Evolutionary conservation across 2,888 invertebrate species (phyloP), one percentile per base, ranked within the genome.

Genomic region (Oxytorus armatus): DNA sequence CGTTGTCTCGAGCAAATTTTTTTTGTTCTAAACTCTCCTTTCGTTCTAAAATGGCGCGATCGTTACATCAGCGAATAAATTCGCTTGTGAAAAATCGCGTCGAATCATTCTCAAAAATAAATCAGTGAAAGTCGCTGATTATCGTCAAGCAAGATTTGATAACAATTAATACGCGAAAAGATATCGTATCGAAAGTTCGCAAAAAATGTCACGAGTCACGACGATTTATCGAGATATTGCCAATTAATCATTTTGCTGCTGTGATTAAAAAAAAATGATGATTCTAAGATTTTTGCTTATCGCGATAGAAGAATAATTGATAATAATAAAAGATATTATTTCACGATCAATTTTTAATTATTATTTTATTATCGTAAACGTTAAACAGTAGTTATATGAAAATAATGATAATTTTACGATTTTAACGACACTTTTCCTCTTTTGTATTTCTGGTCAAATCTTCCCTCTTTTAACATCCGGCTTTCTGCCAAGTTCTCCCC

Each of bases 361-460:
- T 61, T 1, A 44, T 16, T 25, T 23, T 29, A 21, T n/a, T 5
- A 59, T 39, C 8, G n/a, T n/a, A 14, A 7, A 7, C 16, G 8
- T 5, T n/a, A n/a, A 16, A 16, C 3, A 33, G 16, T 33, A 16
- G 14, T 29, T 29, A 55, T 33, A 8, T 29, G 8, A 42, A 0
- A 44, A 44, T 47, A 39, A 25, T 69, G 25, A 59, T 36, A 59
- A 55, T 7, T n/a, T n/a, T n/a, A n/a, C n/a, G n/a, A n/a, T n/a
- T n/a, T n/a, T n/a, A 25, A n/a, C 39, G n/a, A 53, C 29, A 3
- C 5, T 3, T 29, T 29, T 29, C 5, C 5, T 29, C 5, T 29
- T 53, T 72, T 73, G 61, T 73, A 68, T 73, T 68, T 72, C 73
- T 78, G 73, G 61, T 68, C 42, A 29, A 78, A 78, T 73, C 42